A percentile compares a stretch with the other conserved stretches of the same genome.
Conservation (phyloP, 2,797 vertebrate species). For the Meda fulgida region DNA sequence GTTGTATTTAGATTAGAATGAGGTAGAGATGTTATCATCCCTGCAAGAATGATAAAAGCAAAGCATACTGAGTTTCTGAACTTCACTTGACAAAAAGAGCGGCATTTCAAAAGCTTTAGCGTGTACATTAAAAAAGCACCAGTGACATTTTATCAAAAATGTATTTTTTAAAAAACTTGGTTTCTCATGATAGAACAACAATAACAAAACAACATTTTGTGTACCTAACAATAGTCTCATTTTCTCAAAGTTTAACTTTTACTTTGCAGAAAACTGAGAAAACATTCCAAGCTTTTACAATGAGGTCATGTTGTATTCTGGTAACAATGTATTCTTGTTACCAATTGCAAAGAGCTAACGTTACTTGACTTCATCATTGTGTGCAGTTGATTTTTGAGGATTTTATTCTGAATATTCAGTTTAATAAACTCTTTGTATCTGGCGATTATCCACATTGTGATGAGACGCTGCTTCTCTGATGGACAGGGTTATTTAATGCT, state of each 20-base stretch:
- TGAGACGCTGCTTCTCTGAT: slow-evolving; percentile 14
- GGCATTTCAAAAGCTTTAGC: neutral
- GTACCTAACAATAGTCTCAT: neutral
- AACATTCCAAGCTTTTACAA: neutral
- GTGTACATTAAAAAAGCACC: neutral
- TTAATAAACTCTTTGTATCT: neutral
- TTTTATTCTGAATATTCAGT: neutral
- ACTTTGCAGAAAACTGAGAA: neutral
- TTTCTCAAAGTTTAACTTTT: neutral
- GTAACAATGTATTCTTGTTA: neutral
- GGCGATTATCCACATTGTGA: slow-evolving; percentile 26
- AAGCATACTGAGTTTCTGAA: neutral
- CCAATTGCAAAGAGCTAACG: neutral
- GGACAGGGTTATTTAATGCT: neutral
- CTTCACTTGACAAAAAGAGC: neutral
- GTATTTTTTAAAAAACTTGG: neutral
- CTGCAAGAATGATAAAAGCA: neutral
- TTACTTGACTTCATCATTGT: neutral
- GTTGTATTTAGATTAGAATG: neutral
- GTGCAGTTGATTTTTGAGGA: neutral
- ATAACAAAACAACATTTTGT: neutral
- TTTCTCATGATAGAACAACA: neutral
- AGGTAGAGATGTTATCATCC: slow-evolving; percentile 7
- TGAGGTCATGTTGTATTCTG: neutral
- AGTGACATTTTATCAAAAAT: neutral